Evolutionary conservation across 2,113 vertebrate genomes (phyloP).

Genomic region (Aspiorhynchus laticeps): DNA sequence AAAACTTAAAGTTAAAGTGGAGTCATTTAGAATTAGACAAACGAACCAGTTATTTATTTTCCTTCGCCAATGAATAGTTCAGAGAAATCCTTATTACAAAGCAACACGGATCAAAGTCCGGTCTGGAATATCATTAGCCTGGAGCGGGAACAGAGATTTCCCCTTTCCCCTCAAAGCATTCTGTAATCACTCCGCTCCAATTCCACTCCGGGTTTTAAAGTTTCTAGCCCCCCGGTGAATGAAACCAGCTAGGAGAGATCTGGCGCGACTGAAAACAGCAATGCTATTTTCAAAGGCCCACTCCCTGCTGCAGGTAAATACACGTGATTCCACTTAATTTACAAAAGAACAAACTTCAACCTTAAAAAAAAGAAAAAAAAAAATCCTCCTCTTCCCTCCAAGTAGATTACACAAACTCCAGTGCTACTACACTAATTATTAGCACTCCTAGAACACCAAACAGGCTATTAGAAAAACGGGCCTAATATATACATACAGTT

Average conservation of each 20-base stretch:
- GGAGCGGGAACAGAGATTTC: neutral
- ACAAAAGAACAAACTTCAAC: neutral
- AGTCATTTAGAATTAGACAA: neutral
- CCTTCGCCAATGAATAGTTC: neutral
- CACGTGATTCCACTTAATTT: neutral
- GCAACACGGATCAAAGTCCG: neutral
- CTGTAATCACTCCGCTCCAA: neutral
- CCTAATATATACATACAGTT: neutral
- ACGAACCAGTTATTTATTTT: neutral
- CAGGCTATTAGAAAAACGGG: neutral
- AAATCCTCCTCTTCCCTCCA: neutral
- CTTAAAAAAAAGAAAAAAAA: neutral
- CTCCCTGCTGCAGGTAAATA: constrained; percentile 4
- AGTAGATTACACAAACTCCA: neutral
- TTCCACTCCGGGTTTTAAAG: neutral
- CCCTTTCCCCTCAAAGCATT: neutral
- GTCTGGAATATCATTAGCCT: neutral
- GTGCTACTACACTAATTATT: neutral
- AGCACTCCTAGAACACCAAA: neutral
- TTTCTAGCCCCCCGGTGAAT: neutral
- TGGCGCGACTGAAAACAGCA: constrained; percentile 14
- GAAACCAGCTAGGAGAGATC: neutral
- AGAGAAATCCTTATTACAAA: neutral
- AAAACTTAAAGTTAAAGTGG: neutral
- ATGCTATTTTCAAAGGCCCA: neutral